Conservation (phyloP, 2,888 invertebrate species). For the Cylindroiulus punctatus region DNA sequence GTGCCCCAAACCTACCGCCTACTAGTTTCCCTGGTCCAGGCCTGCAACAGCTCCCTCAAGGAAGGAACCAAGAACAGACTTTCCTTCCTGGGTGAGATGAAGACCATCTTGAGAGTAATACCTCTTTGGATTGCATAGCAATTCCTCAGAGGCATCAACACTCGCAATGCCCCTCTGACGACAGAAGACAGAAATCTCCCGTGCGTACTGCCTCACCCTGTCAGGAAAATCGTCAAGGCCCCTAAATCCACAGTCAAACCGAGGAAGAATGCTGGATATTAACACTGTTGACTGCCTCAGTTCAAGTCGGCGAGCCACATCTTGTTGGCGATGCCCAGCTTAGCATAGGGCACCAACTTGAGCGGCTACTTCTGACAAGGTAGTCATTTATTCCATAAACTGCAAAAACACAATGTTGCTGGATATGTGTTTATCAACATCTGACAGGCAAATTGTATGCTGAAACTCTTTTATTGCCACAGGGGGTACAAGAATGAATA, state of each 20-base stretch:
- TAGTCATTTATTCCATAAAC: no score
- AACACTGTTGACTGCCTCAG: background rate
- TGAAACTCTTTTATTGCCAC: no score
- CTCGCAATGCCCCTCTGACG: background rate
- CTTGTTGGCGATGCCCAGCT: no score
- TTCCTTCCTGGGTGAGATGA: constrained; percentile 35
- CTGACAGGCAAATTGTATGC: no score
- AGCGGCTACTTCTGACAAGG: no score
- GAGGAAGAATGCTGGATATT: background rate
- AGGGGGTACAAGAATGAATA: no score
- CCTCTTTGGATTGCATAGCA: constrained; percentile 38
- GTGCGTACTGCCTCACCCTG: constrained; percentile 21
- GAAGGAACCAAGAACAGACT: background rate
- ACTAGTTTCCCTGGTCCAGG: background rate
- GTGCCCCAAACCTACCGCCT: background rate
- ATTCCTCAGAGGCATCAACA: constrained; percentile 34
- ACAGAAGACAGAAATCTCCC: background rate
- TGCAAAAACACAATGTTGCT: no score
- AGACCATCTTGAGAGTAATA: constrained; percentile 1
- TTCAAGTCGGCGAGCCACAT: no score
- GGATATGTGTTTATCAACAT: no score
- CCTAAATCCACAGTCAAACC: background rate
- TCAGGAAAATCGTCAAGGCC: background rate
- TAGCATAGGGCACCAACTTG: no score
- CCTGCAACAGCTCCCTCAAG: background rate